Conservation (phyloP, 2,113 vertebrate genomes). For the Corythoichthys intestinalis region DNA sequence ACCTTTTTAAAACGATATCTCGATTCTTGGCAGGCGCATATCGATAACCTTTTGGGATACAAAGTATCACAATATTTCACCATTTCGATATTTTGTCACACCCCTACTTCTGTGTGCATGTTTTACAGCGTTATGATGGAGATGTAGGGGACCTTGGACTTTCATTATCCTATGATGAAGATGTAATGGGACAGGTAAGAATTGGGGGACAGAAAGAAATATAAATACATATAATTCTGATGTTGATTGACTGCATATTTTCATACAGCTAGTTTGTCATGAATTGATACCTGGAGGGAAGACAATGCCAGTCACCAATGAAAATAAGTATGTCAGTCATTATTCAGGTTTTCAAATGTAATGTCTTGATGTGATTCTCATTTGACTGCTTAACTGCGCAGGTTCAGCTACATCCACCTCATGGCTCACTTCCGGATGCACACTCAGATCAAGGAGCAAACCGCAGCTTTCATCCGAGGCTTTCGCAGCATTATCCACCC, state of each 20-base stretch:
- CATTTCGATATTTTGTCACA: too few species aligned
- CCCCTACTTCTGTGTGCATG: too few species aligned
- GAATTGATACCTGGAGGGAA: constrained; percentile 96
- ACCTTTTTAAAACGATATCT: too few species aligned
- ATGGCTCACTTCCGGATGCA: constrained; percentile 99
- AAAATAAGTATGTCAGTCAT: constrained; percentile 89
- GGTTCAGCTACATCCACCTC: constrained; percentile 99
- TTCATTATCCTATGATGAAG: constrained; percentile 93
- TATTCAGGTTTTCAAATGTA: neutral
- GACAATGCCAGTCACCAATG: constrained; percentile 93
- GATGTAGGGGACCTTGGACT: constrained; percentile 92
- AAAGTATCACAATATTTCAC: too few species aligned
- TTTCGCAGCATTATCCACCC: constrained; percentile 94
- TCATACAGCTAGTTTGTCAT: constrained; percentile 90
- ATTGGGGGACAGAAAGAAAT: neutral
- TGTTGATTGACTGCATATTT: constrained; percentile 7
- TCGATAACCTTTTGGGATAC: too few species aligned
- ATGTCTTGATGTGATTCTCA: neutral
- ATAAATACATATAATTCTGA: neutral
- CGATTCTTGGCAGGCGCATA: too few species aligned
- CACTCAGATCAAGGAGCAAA: constrained; percentile 95
- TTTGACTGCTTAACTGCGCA: constrained; percentile 43
- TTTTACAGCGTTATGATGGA: constrained; percentile 88
- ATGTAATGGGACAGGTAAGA: constrained; percentile 96
- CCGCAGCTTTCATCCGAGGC: constrained; percentile 86